phyloP scores from a whole-genome alignment of 1,140 invertebrate species.

The Frieseomelitta varia region DNA sequence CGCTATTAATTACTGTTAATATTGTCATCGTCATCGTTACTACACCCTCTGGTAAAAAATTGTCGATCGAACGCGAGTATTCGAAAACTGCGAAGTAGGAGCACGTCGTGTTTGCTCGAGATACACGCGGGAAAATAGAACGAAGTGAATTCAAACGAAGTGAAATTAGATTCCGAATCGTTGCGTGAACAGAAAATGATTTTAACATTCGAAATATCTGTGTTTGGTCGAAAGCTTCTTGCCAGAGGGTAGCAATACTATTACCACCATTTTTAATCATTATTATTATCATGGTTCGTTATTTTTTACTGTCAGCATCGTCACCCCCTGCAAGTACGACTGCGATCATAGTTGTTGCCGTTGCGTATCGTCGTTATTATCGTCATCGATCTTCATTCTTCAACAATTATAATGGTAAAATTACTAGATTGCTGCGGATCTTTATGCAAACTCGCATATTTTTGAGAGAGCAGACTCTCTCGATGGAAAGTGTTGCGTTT shows the following conservation, averaged over 20 bases:
- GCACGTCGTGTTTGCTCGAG: no score
- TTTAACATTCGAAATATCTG: no score
- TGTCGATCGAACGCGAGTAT: no score
- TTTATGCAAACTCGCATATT: no score
- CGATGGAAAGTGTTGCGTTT: no score
- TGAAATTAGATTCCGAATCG: no score
- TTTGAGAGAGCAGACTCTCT: no score
- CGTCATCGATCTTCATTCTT: not conserved
- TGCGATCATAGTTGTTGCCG: not conserved
- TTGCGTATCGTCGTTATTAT: not conserved
- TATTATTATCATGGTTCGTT: constrained; percentile 39
- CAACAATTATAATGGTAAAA: not conserved
- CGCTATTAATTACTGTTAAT: constrained; percentile 71
- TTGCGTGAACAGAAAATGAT: no score
- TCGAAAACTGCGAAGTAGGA: no score
- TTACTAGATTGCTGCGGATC: not conserved
- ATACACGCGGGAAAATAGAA: no score
- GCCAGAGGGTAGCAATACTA: not conserved
- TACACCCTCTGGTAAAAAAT: not conserved
- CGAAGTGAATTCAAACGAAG: no score
- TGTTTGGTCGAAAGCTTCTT: no score
- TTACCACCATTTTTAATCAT: constrained; percentile 35
- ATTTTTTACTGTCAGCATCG: not conserved
- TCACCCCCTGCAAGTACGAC: constrained; percentile 6
- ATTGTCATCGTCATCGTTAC: constrained; percentile 68